A percentile compares a stretch with the other conserved stretches of the same genome.
phyloP scores from a whole-genome alignment of 1,140 invertebrate species.

The Ooceraea biroi region DNA sequence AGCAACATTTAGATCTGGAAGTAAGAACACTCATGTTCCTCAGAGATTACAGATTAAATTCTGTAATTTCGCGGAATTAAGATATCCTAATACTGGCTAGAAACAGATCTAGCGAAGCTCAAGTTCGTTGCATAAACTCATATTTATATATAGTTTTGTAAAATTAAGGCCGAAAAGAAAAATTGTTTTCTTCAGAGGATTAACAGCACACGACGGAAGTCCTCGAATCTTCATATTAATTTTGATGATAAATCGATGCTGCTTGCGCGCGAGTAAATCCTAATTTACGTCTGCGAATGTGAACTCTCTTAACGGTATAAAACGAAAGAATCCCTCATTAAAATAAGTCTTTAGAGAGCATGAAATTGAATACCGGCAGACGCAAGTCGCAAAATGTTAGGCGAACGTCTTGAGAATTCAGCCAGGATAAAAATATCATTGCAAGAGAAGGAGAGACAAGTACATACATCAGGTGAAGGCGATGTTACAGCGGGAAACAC shows the following conservation, averaged over 20 bases:
- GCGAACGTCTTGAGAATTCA: constrained; percentile 34
- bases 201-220: too few relatives aligned
- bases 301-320: too few relatives aligned
- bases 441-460: constrained; percentile 53
- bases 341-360: not conserved
- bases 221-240: not conserved
- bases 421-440: constrained; percentile 44
- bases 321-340: constrained; percentile 3
- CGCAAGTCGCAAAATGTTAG: constrained; percentile 41
- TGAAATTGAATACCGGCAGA: constrained; percentile 36
- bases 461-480: constrained; percentile 54
- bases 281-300: not conserved
- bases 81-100: not conserved
- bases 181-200: not conserved
- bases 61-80: not conserved
- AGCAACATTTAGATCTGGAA: not conserved
- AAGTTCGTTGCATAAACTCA: too few relatives aligned
- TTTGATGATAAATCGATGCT: not conserved
- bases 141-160: not conserved
- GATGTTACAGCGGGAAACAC: constrained; percentile 55
- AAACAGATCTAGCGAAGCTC: too few relatives aligned
- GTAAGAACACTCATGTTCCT: too few relatives aligned
- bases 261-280: not conserved
- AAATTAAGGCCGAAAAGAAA: not conserved
- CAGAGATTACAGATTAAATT: not conserved